These are phyloP conservation scores for Alfaro cultratus DNA, from an alignment of 2,797 vertebrate genomes.

Conservation along the genomic window DNA sequence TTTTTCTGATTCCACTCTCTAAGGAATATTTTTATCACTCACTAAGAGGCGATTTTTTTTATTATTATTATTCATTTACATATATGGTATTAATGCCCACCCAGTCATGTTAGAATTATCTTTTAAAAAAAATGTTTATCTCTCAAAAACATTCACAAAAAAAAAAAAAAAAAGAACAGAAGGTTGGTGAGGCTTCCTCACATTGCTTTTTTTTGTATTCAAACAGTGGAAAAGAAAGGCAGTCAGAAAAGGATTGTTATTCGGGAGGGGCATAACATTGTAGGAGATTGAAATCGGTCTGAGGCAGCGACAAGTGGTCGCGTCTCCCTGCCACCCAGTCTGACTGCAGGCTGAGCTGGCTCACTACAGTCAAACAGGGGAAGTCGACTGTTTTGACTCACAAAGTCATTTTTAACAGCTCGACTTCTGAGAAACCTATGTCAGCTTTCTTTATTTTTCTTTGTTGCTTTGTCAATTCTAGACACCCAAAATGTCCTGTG, in stretches of 20 bases:
- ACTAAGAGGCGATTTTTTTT: background rate
- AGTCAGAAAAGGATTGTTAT: constrained; percentile 84
- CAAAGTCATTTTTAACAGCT: constrained; percentile 77
- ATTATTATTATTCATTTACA: too few species aligned
- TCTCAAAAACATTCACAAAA: constrained; percentile 33
- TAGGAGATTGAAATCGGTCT: constrained; percentile 85
- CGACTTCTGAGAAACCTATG: constrained; percentile 55
- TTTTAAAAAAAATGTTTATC: background rate
- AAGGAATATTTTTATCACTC: background rate
- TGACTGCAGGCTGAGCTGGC: constrained; percentile 74
- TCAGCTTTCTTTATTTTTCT: constrained; percentile 48
- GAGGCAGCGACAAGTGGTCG: constrained; percentile 84
- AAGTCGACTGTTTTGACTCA: constrained; percentile 83
- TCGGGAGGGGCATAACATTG: constrained; percentile 79
- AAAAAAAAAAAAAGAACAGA: constrained; percentile 27
- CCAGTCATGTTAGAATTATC: background rate
- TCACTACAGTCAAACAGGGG: constrained; percentile 68
- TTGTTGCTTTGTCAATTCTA: constrained; percentile 22
- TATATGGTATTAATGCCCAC: too few species aligned
- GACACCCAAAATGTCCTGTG: background rate
- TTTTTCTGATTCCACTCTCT: background rate
- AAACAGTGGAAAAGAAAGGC: constrained; percentile 76
- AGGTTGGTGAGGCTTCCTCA: constrained; percentile 39
- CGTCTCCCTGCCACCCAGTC: constrained; percentile 87
- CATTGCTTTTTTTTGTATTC: constrained; percentile 53